Conservation (phyloP, 2,888 invertebrate genomes). For the Falcaria lacertinaria region DNA sequence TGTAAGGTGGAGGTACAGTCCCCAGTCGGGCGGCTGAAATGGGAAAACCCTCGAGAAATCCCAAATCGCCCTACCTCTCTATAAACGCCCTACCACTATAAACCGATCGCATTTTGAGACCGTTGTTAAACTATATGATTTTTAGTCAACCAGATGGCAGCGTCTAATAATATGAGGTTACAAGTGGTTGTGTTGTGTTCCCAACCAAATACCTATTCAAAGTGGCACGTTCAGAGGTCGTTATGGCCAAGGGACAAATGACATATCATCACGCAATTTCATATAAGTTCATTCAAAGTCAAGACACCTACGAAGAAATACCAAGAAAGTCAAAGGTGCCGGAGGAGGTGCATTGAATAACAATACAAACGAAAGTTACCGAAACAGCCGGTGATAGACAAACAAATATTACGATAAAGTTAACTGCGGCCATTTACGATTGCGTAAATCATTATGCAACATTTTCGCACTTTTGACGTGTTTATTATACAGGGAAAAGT, state of each 20-base stretch:
- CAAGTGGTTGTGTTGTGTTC: too few species aligned
- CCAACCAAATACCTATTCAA: neutral
- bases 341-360: constrained; percentile 34
- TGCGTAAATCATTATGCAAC: neutral
- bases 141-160: too few species aligned
- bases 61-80: too few species aligned
- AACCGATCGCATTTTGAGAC: too few species aligned
- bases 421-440: neutral
- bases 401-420: constrained; percentile 13
- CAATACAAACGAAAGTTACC: constrained; percentile 55
- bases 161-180: too few species aligned
- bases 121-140: too few species aligned
- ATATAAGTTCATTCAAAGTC: constrained; percentile 12
- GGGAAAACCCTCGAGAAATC: too few species aligned
- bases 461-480: neutral
- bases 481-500: neutral
- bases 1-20: too few species aligned
- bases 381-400: constrained; percentile 11
- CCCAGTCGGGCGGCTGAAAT: too few species aligned
- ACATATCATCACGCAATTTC: constrained; percentile 4
- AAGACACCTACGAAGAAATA: constrained; percentile 10
- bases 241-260: neutral
- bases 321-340: constrained; percentile 27
- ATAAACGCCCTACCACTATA: too few species aligned
- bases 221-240: neutral